Evolutionary conservation across 1,140 invertebrate species (phyloP).

Genomic region (Hypsibius dujardini): DNA sequence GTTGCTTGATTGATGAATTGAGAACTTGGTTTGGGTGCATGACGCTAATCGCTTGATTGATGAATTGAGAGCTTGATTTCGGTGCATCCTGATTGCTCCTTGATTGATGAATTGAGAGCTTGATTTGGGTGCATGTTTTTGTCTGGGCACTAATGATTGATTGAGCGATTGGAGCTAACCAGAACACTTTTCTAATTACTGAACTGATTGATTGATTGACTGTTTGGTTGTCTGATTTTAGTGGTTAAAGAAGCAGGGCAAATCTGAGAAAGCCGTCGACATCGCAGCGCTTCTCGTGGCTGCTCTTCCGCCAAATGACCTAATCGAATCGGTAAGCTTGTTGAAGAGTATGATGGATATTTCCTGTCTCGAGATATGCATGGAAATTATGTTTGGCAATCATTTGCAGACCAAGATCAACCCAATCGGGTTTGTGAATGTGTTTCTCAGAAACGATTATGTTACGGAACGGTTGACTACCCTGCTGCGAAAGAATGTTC

Average conservation of each 20-base stretch:
- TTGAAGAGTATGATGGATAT: neutral
- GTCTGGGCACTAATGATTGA: too few relatives aligned
- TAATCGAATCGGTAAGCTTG: conserved; percentile 43
- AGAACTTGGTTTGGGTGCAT: too few relatives aligned
- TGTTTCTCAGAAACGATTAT: conserved; percentile 54
- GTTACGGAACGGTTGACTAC: conserved; percentile 41
- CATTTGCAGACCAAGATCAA: conserved; percentile 52
- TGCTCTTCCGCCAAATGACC: conserved; percentile 42
- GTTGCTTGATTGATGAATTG: too few relatives aligned
- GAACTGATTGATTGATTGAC: too few relatives aligned
- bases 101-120: neutral
- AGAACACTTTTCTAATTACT: too few relatives aligned
- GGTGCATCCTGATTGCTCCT: neutral
- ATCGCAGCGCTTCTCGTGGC: conserved; percentile 61
- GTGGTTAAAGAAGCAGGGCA: conserved; percentile 9
- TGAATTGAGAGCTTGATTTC: neutral
- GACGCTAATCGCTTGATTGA: too few relatives aligned
- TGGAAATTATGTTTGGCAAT: conserved; percentile 19
- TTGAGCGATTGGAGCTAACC: too few relatives aligned
- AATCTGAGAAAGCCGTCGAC: conserved; percentile 33
- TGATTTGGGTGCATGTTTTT: neutral
- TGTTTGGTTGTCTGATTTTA: neutral
- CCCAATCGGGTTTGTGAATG: conserved; percentile 85
- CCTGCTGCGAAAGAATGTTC: conserved; percentile 51
- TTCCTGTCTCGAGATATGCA: conserved; percentile 18